Conservation (phyloP, 2,113 vertebrate genomes). For the Triplophysa dalaica region DNA sequence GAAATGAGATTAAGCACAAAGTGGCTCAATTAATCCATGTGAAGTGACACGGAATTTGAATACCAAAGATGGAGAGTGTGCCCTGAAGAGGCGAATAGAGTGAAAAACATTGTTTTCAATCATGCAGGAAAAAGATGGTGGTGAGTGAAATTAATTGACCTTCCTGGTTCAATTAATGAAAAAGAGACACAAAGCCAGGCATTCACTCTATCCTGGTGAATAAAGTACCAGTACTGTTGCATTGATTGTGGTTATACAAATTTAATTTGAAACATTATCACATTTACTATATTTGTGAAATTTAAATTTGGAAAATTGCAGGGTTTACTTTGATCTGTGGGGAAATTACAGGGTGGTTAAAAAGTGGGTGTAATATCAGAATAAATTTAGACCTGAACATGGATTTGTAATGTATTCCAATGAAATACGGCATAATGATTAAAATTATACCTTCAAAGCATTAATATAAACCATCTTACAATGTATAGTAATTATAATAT, state of each 20-base stretch:
- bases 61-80: constrained; percentile 58
- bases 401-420: too few species aligned
- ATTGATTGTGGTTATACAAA: constrained; percentile 56
- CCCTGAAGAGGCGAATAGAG: constrained; percentile 17
- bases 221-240: constrained; percentile 10
- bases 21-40: constrained; percentile 74
- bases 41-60: constrained; percentile 77
- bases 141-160: constrained; percentile 77
- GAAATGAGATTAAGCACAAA: constrained; percentile 78
- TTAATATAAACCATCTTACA: too few species aligned
- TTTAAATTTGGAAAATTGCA: background rate
- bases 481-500: too few species aligned
- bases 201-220: constrained; percentile 39
- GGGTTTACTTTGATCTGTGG: background rate
- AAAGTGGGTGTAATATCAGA: background rate
- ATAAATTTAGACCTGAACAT: too few species aligned
- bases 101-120: constrained; percentile 56
- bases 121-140: constrained; percentile 72
- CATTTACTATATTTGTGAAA: too few species aligned
- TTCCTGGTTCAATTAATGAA: constrained; percentile 77
- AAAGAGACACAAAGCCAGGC: constrained; percentile 73
- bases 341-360: too few species aligned
- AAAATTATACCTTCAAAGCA: too few species aligned
- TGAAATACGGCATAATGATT: too few species aligned
- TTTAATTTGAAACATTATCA: too few species aligned